These are phyloP conservation scores for Ophiothrix spiculata DNA, from an alignment of 35 echinoderm and acorn worm species.

Conservation along the genomic window DNA sequence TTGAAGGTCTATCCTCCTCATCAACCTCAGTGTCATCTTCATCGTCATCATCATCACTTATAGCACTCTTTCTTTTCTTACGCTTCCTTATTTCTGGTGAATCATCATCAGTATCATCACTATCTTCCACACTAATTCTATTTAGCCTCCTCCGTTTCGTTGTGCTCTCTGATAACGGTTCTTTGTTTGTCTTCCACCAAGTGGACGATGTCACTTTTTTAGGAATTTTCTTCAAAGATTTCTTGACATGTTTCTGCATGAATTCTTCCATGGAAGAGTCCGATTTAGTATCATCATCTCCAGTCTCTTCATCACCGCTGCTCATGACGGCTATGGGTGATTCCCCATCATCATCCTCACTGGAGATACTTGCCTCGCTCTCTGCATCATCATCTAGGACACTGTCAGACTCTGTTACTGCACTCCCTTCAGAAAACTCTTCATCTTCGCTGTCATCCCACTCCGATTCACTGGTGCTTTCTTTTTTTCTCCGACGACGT, in stretches of 20 bases:
- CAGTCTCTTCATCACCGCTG: not conserved
- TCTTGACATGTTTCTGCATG: not conserved
- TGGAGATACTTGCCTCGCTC: not conserved
- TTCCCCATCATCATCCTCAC: slow-evolving; percentile 11
- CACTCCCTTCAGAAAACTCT: not conserved
- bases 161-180: not conserved
- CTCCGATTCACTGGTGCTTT: not conserved
- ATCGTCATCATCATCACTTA: not conserved
- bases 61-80: not conserved
- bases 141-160: not conserved
- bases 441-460: not conserved
- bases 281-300: not conserved
- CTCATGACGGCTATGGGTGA: not conserved
- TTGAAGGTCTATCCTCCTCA: not conserved
- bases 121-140: not conserved
- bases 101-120: not conserved
- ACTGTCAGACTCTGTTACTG: not conserved
- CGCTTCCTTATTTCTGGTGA: not conserved
- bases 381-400: not conserved
- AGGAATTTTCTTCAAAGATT: not conserved
- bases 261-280: not conserved
- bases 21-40: too few species aligned
- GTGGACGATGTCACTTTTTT: not conserved
- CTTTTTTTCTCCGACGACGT: not conserved
- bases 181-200: not conserved